Percentiles rank a stretch among this genome's conserved stretches.
phyloP scores from a whole-genome alignment of 2,113 vertebrate genomes.

The Chinchilla lanigera region DNA sequence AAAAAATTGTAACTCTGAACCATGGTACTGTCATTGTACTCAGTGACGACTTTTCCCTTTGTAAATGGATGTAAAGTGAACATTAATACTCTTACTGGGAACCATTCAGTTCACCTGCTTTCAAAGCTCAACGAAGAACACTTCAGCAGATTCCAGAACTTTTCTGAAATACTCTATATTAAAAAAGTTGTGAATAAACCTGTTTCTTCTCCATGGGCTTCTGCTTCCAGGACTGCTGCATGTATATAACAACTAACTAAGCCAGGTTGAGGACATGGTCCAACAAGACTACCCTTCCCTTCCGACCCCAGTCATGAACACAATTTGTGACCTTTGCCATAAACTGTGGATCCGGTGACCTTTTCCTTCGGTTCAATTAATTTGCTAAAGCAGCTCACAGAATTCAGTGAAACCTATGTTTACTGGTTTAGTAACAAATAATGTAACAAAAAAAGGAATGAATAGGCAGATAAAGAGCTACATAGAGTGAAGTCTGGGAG shows the following conservation, averaged over 20 bases:
- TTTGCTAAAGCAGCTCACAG: background rate
- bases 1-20: slow-evolving; percentile 9
- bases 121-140: background rate
- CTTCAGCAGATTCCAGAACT: background rate
- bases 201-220: background rate
- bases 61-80: background rate
- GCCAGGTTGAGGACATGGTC: no score
- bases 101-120: background rate
- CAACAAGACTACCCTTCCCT: background rate
- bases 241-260: background rate
- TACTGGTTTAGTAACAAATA: background rate
- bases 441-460: background rate
- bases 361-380: background rate
- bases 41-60: background rate
- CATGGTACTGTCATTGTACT: background rate
- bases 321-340: background rate
- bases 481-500: background rate
- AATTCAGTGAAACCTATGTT: background rate
- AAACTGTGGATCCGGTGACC: background rate
- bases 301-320: background rate
- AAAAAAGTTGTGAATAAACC: background rate
- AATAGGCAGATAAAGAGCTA: background rate
- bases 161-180: background rate
- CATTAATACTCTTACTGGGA: background rate
- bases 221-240: background rate